These are phyloP conservation scores for Strongylocentrotus purpuratus DNA, from an alignment of 35 echinoderm and acorn worm species.

Conservation along the genomic window DNA sequence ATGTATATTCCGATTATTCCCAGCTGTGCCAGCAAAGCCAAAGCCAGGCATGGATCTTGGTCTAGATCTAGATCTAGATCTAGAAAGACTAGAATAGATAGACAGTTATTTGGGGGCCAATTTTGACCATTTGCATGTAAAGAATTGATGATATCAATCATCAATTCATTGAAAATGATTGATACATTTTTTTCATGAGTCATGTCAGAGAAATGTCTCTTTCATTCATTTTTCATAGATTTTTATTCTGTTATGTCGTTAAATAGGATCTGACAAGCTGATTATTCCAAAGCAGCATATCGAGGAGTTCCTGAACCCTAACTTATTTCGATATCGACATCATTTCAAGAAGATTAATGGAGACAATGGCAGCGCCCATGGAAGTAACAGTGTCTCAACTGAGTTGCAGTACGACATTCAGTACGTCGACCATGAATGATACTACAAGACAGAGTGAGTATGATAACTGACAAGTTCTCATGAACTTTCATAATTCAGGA, in stretches of 20 bases:
- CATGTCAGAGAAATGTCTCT: too few relatives aligned
- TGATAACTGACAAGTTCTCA: background rate
- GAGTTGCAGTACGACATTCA: conserved; percentile 37
- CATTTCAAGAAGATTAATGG: background rate
- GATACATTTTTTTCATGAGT: too few relatives aligned
- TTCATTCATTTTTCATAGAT: background rate
- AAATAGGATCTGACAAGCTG: background rate
- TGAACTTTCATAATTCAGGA: background rate
- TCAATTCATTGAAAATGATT: too few relatives aligned
- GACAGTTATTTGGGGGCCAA: too few relatives aligned
- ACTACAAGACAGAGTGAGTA: conserved; percentile 2
- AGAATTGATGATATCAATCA: too few relatives aligned
- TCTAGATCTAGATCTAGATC: too few relatives aligned
- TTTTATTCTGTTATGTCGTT: background rate
- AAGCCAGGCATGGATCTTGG: too few relatives aligned
- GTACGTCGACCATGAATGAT: conserved; percentile 39
- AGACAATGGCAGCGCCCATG: conserved; percentile 6
- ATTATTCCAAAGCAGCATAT: background rate
- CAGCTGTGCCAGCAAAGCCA: too few relatives aligned
- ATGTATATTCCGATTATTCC: too few relatives aligned
- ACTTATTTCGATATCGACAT: background rate
- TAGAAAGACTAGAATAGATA: too few relatives aligned
- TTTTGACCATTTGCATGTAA: too few relatives aligned
- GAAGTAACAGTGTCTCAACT: background rate
- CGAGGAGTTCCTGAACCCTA: background rate